Percentiles rank a stretch among this genome's conserved stretches.
phyloP scores from a whole-genome alignment of 2,113 vertebrate genomes.

The Sylvietta virens region DNA sequence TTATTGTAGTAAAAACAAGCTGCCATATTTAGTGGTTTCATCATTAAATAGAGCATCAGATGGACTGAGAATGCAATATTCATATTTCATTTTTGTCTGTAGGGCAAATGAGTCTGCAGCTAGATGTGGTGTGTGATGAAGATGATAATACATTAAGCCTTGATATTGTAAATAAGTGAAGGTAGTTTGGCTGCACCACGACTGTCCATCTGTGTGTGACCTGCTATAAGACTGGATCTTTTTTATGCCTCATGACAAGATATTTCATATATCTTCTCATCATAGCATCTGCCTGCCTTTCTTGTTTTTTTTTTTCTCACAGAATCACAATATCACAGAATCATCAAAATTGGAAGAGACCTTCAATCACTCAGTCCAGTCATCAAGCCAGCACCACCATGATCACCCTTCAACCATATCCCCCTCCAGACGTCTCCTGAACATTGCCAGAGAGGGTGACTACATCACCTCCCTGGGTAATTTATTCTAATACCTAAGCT shows the following conservation, averaged over 20 bases:
- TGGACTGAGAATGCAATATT: neutral
- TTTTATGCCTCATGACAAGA: neutral
- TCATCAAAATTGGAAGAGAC: neutral
- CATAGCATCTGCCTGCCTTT: neutral
- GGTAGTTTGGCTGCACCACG: neutral
- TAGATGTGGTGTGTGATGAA: neutral
- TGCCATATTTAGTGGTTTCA: neutral
- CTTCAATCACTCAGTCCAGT: neutral
- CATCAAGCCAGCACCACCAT: neutral
- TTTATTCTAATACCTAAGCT: neutral
- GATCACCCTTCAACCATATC: neutral
- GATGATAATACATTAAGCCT: neutral
- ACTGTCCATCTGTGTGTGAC: neutral
- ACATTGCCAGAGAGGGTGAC: neutral
- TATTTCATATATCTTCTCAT: neutral
- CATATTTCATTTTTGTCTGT: neutral
- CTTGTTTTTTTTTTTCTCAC: neutral
- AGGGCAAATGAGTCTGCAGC: neutral
- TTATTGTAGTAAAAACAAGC: neutral
- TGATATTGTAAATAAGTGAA: neutral
- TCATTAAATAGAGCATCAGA: neutral
- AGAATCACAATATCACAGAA: neutral
- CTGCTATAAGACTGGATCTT: neutral
- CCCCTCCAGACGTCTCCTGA: neutral
- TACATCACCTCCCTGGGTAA: neutral